Evolutionary conservation across 2,797 vertebrate species (phyloP), one percentile per base, ranked within the genome.

Genomic region (Saxicola maurus): DNA sequence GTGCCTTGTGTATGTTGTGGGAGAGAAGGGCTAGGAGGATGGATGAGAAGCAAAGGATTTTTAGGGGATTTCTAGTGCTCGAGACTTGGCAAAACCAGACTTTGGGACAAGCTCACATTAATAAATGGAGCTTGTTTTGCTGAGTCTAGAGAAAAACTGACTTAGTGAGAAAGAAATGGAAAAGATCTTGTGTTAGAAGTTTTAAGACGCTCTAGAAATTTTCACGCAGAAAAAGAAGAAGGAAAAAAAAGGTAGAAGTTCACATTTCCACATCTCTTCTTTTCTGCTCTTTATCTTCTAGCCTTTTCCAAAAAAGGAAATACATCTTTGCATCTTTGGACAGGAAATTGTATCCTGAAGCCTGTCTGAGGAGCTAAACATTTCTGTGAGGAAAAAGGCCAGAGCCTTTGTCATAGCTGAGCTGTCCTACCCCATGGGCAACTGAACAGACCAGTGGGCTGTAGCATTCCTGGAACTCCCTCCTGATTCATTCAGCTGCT

Each of bases 11-110:
- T 93, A 43, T 43, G 59, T 82, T 92, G 90, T 88, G 92, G 90
- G 90, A 94, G 72, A 89, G 75, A 79, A 92, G 76, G 40, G 38
- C 67, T 74, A 61, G 84, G 62, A 90, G 89, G 84, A 93, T 86
- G 84, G 82, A 93, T 87, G 87, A 91, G 74, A 94, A 89, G 53
- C 66, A 66, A 77, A 65, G 77, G 87, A 87, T 73, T 92, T 95
- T 93, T 92, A 95, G 92, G 94, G 91, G 76, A 94, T 95, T 95
- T 95, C 92, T 96, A 86, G 57, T 35, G 73, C 85, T 76, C 57
- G 67, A 42, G 49, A 10, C 85, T 79, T 95, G 91, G 93, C 90
- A 94, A 84, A 92, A 79, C 31, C 66, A 76, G 49, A 33, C n/a
- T 62, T 82, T 92, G 71, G 92, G 89, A 89, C 46, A 5, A 73